These are phyloP conservation scores for Pelochelys cantorii DNA, from an alignment of 2,797 vertebrate genomes.

Conservation along the genomic window DNA sequence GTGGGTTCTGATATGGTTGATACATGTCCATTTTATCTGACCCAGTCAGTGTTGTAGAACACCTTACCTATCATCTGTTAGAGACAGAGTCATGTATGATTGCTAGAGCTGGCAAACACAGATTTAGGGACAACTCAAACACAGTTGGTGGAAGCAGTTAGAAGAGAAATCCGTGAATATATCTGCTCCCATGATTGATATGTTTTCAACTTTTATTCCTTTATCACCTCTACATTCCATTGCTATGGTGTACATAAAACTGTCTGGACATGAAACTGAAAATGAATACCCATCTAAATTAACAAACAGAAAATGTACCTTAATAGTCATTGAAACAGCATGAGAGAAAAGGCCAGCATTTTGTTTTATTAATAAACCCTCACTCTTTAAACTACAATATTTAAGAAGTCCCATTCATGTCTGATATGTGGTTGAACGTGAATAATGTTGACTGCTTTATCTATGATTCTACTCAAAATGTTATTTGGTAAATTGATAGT, in stretches of 20 bases:
- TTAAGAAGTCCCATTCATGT: background rate
- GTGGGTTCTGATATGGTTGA: background rate
- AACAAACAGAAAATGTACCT: background rate
- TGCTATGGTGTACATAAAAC: background rate
- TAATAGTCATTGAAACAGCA: background rate
- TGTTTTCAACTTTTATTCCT: background rate
- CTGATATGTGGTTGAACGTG: background rate
- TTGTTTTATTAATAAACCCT: background rate
- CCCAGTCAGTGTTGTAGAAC: background rate
- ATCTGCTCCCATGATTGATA: background rate
- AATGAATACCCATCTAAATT: background rate
- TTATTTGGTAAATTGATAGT: background rate
- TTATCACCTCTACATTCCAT: slow-evolving; percentile 10
- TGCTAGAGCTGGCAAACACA: background rate
- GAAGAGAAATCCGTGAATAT: background rate
- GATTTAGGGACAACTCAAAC: background rate
- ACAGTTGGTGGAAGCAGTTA: background rate
- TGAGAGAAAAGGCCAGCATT: background rate
- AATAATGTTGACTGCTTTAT: background rate
- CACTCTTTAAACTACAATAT: background rate
- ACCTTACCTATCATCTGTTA: background rate
- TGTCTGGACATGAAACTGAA: background rate
- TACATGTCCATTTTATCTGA: rapidly evolving
- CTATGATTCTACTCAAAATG: background rate
- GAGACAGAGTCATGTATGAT: background rate